Conservation (phyloP, 2,888 invertebrate genomes). For the Ophion costatus region DNA sequence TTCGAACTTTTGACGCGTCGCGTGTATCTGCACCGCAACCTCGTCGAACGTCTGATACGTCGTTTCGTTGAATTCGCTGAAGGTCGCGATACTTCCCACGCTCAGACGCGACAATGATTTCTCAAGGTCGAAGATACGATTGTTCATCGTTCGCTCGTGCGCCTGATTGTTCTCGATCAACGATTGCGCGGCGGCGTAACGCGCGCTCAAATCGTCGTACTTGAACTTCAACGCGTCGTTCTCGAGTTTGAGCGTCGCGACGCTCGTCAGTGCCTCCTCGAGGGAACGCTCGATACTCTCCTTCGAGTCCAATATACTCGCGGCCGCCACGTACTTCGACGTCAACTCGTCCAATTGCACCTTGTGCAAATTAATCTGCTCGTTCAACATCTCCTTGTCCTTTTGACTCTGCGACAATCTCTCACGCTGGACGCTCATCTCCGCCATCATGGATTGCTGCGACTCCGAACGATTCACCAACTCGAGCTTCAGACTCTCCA, state of each 20-base stretch:
- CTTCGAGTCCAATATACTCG: conserved; percentile 79
- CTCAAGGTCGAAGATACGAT: conserved; percentile 75
- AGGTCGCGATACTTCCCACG: conserved; percentile 74
- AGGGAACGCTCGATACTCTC: conserved; percentile 81
- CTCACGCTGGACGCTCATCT: conserved; percentile 72
- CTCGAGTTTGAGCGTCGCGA: conserved; percentile 75
- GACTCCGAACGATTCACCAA: conserved; percentile 75
- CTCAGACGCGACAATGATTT: conserved; percentile 78
- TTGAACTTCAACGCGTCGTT: conserved; percentile 76
- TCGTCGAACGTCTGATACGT: conserved; percentile 80
- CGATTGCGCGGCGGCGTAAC: conserved; percentile 77
- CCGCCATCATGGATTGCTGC: conserved; percentile 72
- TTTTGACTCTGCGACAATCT: conserved; percentile 73
- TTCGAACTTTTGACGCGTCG: conserved; percentile 77
- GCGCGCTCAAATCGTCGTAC: conserved; percentile 77
- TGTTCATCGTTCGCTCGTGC: conserved; percentile 75
- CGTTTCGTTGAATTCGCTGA: conserved; percentile 78
- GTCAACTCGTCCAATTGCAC: conserved; percentile 79
- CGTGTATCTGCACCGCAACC: conserved; percentile 75
- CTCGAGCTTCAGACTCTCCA: conserved; percentile 78
- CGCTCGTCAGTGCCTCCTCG: conserved; percentile 78
- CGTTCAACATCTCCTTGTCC: conserved; percentile 75
- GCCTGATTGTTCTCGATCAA: conserved; percentile 76
- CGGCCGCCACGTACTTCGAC: conserved; percentile 77
- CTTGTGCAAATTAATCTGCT: conserved; percentile 78